phyloP scores from a whole-genome alignment of 2,888 invertebrate genomes.

The Mactromeris polynyma region DNA sequence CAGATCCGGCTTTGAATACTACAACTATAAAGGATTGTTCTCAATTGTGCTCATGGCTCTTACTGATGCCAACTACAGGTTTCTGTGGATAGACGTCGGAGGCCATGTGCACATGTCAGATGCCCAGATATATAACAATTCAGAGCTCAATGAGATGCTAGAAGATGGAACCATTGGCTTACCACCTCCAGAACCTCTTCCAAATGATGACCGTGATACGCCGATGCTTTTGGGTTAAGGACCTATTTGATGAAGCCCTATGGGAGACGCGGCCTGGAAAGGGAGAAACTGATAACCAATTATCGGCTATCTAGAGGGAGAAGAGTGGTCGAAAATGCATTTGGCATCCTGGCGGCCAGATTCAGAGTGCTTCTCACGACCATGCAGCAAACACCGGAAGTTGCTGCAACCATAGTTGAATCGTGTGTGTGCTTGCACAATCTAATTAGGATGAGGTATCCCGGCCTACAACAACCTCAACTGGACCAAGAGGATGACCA shows the following conservation, averaged over 20 bases:
- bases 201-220: no score
- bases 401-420: conserved; percentile 42
- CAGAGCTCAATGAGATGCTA: conserved; percentile 47
- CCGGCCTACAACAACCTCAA: conserved; percentile 38
- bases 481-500: conserved; percentile 56
- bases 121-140: conserved; percentile 61
- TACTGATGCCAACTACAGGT: conserved; percentile 71
- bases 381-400: conserved; percentile 54
- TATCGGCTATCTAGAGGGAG: not conserved
- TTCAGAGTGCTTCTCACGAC: conserved; percentile 18
- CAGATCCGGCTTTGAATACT: no score
- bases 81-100: conserved; percentile 64
- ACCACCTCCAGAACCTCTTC: not conserved
- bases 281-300: not conserved
- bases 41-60: no score
- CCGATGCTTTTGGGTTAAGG: no score
- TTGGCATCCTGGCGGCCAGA: conserved; percentile 32
- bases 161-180: conserved; percentile 22
- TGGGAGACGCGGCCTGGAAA: no score
- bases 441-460: conserved; percentile 49
- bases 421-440: conserved; percentile 64
- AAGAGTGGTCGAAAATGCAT: conserved; percentile 26
- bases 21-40: no score
- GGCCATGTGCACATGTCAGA: no score
- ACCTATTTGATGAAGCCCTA: no score